A percentile compares a stretch with the other conserved stretches of the same genome.
Conservation (phyloP, 2,113 vertebrate genomes). For the Dromiciops gliroides region DNA sequence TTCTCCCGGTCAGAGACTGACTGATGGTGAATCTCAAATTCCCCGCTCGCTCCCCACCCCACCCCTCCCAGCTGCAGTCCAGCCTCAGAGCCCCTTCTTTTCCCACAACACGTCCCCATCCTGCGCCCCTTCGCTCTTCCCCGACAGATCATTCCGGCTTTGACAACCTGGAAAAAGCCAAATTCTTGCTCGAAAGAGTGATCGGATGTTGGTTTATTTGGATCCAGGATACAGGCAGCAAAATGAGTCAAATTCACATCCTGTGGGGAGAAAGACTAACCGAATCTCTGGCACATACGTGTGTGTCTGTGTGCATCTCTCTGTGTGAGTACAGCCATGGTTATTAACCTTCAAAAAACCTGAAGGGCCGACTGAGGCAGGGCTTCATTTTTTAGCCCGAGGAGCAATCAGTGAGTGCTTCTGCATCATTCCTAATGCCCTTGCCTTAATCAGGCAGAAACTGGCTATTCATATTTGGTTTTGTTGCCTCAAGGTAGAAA, state of each 20-base stretch:
- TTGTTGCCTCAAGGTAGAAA: conserved; percentile 51
- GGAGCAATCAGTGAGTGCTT: conserved; percentile 31
- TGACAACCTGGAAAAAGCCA: conserved; percentile 62
- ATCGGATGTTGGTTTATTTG: conserved; percentile 59
- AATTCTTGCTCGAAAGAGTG: conserved; percentile 32
- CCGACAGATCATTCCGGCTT: conserved; percentile 45
- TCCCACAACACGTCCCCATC: background rate
- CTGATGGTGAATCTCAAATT: background rate
- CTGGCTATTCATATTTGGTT: background rate
- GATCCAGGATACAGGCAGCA: conserved; percentile 54
- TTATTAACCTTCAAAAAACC: conserved; percentile 41
- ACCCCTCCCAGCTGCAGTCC: background rate
- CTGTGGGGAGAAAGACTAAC: conserved; percentile 42
- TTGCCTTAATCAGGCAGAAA: conserved; percentile 41
- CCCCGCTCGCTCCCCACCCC: background rate
- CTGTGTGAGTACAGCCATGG: background rate
- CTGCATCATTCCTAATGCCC: conserved; percentile 59
- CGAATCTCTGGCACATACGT: background rate
- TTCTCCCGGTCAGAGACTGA: background rate
- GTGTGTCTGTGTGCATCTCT: background rate
- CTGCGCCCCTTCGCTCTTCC: conserved; percentile 37
- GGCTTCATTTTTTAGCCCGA: conserved; percentile 10
- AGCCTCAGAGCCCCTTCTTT: background rate
- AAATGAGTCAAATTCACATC: conserved; percentile 58
- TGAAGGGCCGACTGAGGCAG: conserved; percentile 12